Evolutionary conservation across 2,797 vertebrate genomes (phyloP).

Genomic region (Labeo calbasu): DNA sequence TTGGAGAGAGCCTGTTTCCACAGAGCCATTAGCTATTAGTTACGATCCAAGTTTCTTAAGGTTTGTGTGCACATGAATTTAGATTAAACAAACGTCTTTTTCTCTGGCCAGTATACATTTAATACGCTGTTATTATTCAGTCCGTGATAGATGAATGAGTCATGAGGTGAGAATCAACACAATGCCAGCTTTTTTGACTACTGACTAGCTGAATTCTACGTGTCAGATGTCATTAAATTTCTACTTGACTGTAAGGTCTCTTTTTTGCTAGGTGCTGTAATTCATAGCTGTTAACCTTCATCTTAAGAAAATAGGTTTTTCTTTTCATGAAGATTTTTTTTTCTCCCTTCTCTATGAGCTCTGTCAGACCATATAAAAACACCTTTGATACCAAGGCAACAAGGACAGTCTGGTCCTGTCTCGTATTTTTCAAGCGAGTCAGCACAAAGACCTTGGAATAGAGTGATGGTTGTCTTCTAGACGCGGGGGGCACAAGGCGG

Average conservation of each 20-base stretch:
- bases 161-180: constrained; percentile 12
- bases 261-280: constrained; percentile 47
- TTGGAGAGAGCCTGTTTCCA: background rate
- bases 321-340: constrained; percentile 30
- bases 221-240: background rate
- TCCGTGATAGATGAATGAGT: background rate
- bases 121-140: background rate
- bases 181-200: background rate
- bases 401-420: constrained; percentile 64
- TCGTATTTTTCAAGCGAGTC: constrained; percentile 66
- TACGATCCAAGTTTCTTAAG: background rate
- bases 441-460: constrained; percentile 71
- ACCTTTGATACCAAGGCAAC: constrained; percentile 65
- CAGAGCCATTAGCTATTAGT: constrained; percentile 7
- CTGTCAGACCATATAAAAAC: constrained; percentile 56
- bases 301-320: background rate
- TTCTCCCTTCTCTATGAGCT: constrained; percentile 52
- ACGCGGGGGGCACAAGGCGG: constrained; percentile 71
- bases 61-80: background rate
- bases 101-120: background rate
- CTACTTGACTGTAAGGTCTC: background rate
- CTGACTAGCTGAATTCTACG: background rate
- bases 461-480: constrained; percentile 71
- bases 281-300: constrained; percentile 52
- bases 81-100: background rate